phyloP scores from a whole-genome alignment of 2,888 invertebrate species.

The Prenolepis imparis region DNA sequence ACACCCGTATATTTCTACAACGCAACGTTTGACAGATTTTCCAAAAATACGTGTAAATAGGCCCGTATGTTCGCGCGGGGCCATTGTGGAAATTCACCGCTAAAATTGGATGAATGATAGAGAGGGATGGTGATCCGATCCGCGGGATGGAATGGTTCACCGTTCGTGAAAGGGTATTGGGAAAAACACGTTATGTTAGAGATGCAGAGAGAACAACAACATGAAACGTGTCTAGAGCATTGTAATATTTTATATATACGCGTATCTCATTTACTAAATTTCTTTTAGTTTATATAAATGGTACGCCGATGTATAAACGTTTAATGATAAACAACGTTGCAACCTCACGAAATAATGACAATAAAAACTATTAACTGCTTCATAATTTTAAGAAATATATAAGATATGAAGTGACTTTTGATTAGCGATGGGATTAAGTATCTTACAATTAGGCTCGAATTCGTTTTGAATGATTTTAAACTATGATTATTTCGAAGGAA shows the following conservation, averaged over 20 bases:
- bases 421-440: too few relatives aligned
- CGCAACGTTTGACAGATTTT: slow-evolving; percentile 82
- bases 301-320: slow-evolving; percentile 46
- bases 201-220: slow-evolving; percentile 57
- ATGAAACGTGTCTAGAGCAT: slow-evolving; percentile 37
- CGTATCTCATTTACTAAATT: slow-evolving; percentile 40
- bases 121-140: slow-evolving; percentile 64
- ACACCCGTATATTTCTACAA: slow-evolving; percentile 75
- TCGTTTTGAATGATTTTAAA: too few relatives aligned
- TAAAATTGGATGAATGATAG: slow-evolving; percentile 78
- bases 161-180: slow-evolving; percentile 77
- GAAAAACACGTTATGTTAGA: slow-evolving; percentile 82
- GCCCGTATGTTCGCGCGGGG: slow-evolving; percentile 81
- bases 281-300: slow-evolving; percentile 41
- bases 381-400: slow-evolving; percentile 11
- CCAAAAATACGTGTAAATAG: slow-evolving; percentile 84
- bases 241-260: slow-evolving; percentile 24
- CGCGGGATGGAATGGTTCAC: slow-evolving; percentile 57
- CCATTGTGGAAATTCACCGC: slow-evolving; percentile 77
- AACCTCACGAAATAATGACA: slow-evolving; percentile 51
- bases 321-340: slow-evolving; percentile 58
- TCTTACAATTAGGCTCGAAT: too few relatives aligned
- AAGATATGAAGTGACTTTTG: not conserved
- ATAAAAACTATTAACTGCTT: not conserved
- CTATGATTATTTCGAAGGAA: too few relatives aligned